Conservation (phyloP, 2,888 invertebrate genomes). For the Lordiphosa andalusiaca region DNA sequence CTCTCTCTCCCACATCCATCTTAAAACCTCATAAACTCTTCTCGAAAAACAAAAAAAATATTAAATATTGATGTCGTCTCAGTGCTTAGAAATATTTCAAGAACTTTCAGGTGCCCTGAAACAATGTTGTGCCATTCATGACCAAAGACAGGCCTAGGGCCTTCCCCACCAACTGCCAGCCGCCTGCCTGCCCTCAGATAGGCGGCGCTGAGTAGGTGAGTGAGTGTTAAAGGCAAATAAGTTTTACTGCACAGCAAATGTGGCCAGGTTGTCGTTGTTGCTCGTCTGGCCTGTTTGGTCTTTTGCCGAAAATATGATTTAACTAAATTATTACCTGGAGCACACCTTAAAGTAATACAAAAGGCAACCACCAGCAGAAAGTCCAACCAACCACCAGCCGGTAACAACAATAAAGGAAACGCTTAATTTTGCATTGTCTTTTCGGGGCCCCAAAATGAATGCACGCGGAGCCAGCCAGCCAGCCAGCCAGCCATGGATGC, state of each 20-base stretch:
- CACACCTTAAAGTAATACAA: slow-evolving; percentile 79
- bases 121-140: slow-evolving; percentile 15
- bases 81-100: slow-evolving; percentile 8
- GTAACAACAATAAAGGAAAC: slow-evolving; percentile 73
- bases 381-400: slow-evolving; percentile 29
- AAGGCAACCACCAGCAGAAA: slow-evolving; percentile 46
- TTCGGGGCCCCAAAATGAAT: slow-evolving; percentile 55
- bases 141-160: slow-evolving; percentile 1
- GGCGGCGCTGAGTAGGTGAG: slow-evolving; percentile 71
- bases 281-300: slow-evolving; percentile 37
- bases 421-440: slow-evolving; percentile 77
- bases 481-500: slow-evolving; percentile 46
- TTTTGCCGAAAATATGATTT: slow-evolving; percentile 73
- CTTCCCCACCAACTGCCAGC: not conserved
- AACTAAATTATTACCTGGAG: slow-evolving; percentile 79
- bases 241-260: slow-evolving; percentile 56
- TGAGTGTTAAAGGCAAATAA: slow-evolving; percentile 73
- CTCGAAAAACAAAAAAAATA: too few species aligned
- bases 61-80: too few species aligned
- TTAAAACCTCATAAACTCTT: too few species aligned
- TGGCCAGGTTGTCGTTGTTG: slow-evolving; percentile 20
- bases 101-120: slow-evolving; percentile 10
- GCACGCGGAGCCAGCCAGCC: slow-evolving; percentile 47
- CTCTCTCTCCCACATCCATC: too few species aligned
- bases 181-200: slow-evolving; percentile 23